Evolutionary conservation across 2,888 invertebrate genomes (phyloP), one percentile per base, ranked within the genome.

Genomic region (Mycalesis mineus): DNA sequence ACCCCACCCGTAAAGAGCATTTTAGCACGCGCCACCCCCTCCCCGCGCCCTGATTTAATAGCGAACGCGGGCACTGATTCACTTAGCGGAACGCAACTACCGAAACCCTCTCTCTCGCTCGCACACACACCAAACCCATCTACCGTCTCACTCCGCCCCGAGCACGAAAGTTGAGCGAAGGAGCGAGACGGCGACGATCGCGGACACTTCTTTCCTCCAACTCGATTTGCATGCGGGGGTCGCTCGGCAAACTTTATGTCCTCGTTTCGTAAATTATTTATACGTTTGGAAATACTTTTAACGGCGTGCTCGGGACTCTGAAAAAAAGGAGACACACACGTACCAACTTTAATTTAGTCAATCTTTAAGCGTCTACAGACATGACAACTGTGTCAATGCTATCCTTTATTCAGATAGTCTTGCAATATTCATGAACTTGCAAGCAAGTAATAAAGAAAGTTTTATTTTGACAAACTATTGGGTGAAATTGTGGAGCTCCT

Each of bases 231-330:
- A 89, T 88, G 84, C 83, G 82, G 80, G 82, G 86, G 84, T 84
- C 83, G 84, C 80, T 80, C 76, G 74, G 80, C 84, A 88, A 89
- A 89, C 84, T 89, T 89, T 88, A 86, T 86, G 88, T 88, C 87
- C 88, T 88, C 87, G 82, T 84, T 87, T 80, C 82, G 83, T 89
- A 86, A 88, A 88, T 88, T 84, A 89, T 89, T 88, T 86, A 89
- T 87, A 77, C 85, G 78, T 88, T 88, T 82, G 82, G 78, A 86
- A 88, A 88, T 88, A 86, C 84, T 88, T 88, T 89, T 88, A 84
- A 84, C 84, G 82, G 81, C 72, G 75, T 75, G 78, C 76, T 78
- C 77, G 79, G 77, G 69, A 75, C 74, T 73, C 74, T 71, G 77
- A 78, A 82, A 82, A 45, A 45, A 47, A 15, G 15, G 11, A 31